Evolutionary conservation across 2,797 vertebrate genomes (phyloP).

Genomic region (Acrossocheilus fasciatus): DNA sequence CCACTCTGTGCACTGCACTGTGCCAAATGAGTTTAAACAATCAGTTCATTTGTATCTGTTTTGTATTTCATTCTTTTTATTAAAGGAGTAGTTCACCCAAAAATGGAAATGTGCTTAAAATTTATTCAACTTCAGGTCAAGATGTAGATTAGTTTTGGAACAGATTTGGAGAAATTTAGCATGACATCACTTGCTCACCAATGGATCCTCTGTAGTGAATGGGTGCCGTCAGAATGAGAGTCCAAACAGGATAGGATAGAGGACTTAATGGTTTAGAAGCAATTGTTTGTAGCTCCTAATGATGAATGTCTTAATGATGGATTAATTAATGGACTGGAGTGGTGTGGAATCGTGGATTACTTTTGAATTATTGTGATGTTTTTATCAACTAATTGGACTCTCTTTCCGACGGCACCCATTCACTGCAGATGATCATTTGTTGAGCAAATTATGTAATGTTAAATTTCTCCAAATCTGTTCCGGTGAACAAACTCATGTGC

Average conservation of each 20-base stretch:
- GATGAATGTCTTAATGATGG: background rate
- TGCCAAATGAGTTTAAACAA: conserved; percentile 88
- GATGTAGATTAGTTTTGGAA: background rate
- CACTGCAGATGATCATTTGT: background rate
- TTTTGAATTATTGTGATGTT: background rate
- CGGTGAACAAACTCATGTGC: background rate
- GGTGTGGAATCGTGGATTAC: background rate
- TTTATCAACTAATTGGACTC: background rate
- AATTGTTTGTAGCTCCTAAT: background rate
- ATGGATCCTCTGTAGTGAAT: background rate
- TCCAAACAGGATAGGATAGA: background rate
- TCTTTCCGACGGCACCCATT: background rate
- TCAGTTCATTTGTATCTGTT: conserved; percentile 70
- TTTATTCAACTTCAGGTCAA: background rate
- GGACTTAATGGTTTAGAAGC: background rate
- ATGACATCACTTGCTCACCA: background rate
- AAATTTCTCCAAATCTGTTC: no score
- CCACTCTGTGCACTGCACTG: conserved; percentile 79
- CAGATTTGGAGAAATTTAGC: background rate
- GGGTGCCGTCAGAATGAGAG: background rate
- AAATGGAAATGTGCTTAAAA: background rate
- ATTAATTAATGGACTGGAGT: background rate
- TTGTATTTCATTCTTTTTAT: background rate
- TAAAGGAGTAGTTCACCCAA: background rate
- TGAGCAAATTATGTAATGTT: background rate